Conservation (phyloP, 2,888 invertebrate species). For the Adela reaumurella region DNA sequence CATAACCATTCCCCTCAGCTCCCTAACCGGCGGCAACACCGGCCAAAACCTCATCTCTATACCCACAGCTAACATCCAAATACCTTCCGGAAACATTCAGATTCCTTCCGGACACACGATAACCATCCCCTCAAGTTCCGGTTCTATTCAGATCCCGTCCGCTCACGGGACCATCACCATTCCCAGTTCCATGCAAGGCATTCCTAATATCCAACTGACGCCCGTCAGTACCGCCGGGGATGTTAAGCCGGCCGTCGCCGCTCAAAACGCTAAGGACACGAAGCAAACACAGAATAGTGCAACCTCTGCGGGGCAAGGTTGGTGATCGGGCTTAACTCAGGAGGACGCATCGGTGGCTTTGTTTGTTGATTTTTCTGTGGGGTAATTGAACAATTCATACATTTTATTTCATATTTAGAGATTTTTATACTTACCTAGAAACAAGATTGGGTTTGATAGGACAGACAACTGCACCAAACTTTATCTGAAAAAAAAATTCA, state of each 20-base stretch:
- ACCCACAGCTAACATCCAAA: conserved; percentile 52
- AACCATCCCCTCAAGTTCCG: conserved; percentile 8
- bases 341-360: neutral
- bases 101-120: neutral
- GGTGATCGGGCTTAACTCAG: conserved; percentile 16
- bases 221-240: conserved; percentile 53
- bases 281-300: conserved; percentile 22
- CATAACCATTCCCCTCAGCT: conserved; percentile 55
- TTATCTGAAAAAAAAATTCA: too few species aligned
- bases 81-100: conserved; percentile 26
- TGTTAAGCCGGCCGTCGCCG: conserved; percentile 30
- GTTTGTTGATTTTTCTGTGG: neutral
- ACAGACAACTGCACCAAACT: too few species aligned
- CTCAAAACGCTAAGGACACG: conserved; percentile 54
- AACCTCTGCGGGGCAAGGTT: conserved; percentile 30
- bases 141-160: conserved; percentile 19
- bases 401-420: too few species aligned
- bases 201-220: conserved; percentile 49
- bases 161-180: conserved; percentile 23
- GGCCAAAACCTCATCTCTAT: conserved; percentile 50
- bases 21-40: conserved; percentile 28
- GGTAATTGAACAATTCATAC: too few species aligned
- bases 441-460: too few species aligned
- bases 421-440: too few species aligned
- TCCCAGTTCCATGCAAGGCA: conserved; percentile 12